A percentile compares a stretch with the other conserved stretches of the same genome.
Conservation (phyloP, 2,113 vertebrate species). For the Vulpes ferrilata region DNA sequence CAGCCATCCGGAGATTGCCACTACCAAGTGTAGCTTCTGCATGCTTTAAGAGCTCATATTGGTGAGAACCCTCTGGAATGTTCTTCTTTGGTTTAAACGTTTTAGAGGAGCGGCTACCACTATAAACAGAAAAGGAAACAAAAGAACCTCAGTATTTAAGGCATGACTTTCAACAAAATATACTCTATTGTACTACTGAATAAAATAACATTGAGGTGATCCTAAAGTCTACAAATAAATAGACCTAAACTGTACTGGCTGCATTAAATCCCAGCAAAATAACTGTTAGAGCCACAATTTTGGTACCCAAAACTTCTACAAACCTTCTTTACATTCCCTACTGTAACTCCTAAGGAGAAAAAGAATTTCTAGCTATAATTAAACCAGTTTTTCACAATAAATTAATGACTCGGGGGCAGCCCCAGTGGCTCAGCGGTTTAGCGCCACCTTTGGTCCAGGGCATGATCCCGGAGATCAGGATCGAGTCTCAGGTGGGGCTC, state of each 20-base stretch:
- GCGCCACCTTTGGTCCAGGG: too few relatives aligned
- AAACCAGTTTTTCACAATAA: slow-evolving; percentile 14
- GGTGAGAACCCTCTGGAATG: slow-evolving; percentile 93
- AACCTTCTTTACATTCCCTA: neutral
- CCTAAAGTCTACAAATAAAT: neutral
- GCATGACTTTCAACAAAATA: neutral
- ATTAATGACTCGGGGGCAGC: neutral
- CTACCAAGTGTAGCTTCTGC: slow-evolving; percentile 93
- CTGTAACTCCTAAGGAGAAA: neutral
- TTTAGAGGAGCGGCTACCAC: slow-evolving; percentile 93
- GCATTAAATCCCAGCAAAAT: slow-evolving; percentile 1
- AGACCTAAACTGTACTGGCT: neutral
- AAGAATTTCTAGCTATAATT: neutral
- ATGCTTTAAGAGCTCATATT: slow-evolving; percentile 93
- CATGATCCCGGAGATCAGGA: too few relatives aligned
- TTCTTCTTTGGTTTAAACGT: slow-evolving; percentile 96
- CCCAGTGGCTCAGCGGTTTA: too few relatives aligned
- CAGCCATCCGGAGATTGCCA: slow-evolving; percentile 93
- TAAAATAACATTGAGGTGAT: neutral
- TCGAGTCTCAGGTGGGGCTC: too few relatives aligned
- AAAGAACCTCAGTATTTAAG: slow-evolving; percentile 42
- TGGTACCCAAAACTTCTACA: neutral
- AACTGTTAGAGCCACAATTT: neutral
- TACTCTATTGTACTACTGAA: neutral
- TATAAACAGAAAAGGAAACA: slow-evolving; percentile 71